Evolutionary conservation across 30 jellyfish, hydroid and myxozoan species (phyloP).

Genomic region (Turritopsis dohrnii): DNA sequence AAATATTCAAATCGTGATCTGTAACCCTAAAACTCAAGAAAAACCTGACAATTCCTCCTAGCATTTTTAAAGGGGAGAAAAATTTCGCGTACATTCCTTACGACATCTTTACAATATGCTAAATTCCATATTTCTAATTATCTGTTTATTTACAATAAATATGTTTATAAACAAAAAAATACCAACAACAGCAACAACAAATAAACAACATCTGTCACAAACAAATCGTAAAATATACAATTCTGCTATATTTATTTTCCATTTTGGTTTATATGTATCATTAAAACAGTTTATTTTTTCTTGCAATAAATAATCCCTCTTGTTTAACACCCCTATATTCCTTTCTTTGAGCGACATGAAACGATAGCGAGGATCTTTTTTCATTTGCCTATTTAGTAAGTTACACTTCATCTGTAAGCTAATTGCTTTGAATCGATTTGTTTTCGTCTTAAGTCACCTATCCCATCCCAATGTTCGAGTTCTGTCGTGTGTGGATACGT

Average conservation of each 20-base stretch:
- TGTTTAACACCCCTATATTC: no score
- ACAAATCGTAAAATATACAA: background rate
- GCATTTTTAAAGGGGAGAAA: background rate
- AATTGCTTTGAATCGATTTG: background rate
- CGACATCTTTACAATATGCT: background rate
- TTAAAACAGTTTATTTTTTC: background rate
- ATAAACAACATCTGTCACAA: background rate
- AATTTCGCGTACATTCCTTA: background rate
- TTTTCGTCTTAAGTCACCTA: constrained; percentile 13
- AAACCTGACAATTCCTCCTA: no score
- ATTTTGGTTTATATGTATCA: background rate
- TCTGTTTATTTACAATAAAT: background rate
- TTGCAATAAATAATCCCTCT: background rate
- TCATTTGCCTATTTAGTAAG: background rate
- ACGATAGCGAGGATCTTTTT: background rate
- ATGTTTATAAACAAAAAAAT: background rate
- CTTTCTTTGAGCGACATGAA: no score
- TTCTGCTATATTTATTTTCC: background rate
- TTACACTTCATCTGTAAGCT: background rate
- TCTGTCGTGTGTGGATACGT: background rate
- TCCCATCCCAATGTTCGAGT: constrained; percentile 16
- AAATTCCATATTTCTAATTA: background rate
- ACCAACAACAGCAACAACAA: background rate
- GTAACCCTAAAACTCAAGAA: no score
- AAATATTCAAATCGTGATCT: no score